phyloP scores from a whole-genome alignment of 1,140 invertebrate species.

The Idris sp. region DNA sequence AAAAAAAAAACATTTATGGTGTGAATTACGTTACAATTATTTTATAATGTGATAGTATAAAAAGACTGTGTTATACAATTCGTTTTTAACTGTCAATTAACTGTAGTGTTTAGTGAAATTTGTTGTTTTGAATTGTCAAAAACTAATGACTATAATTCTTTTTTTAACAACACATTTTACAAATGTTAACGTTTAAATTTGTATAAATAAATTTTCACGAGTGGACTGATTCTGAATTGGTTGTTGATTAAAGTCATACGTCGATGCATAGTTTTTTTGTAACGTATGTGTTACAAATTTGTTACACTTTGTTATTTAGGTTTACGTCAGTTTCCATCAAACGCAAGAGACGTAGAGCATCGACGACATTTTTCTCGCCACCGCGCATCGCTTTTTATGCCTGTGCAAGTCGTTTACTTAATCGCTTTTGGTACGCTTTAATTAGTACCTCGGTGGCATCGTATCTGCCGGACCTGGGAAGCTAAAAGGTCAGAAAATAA shows the following conservation, averaged over 20 bases:
- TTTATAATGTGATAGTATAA: slow-evolving; percentile 43
- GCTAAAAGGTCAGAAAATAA: slow-evolving; percentile 79
- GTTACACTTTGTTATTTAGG: background rate
- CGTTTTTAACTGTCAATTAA: slow-evolving; percentile 41
- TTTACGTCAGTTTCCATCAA: slow-evolving; percentile 39
- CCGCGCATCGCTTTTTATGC: slow-evolving; percentile 61
- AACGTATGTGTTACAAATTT: no score
- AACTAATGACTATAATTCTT: no score
- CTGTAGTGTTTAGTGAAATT: slow-evolving; percentile 37
- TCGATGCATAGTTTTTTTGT: no score
- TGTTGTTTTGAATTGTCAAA: no score
- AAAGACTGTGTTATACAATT: slow-evolving; percentile 47
- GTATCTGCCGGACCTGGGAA: slow-evolving; percentile 79
- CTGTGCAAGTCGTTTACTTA: slow-evolving; percentile 60
- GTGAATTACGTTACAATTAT: slow-evolving; percentile 14
- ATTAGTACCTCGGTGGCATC: slow-evolving; percentile 79
- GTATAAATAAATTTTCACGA: no score
- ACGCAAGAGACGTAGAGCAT: slow-evolving; percentile 57
- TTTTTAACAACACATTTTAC: no score
- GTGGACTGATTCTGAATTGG: slow-evolving; percentile 28
- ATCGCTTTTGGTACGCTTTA: slow-evolving; percentile 59
- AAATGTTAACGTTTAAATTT: no score
- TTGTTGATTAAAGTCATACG: no score
- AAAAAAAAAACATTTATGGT: no score
- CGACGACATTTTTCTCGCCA: slow-evolving; percentile 55